phyloP scores from a whole-genome alignment of 1,140 invertebrate genomes.

The Sycobia sp. region DNA sequence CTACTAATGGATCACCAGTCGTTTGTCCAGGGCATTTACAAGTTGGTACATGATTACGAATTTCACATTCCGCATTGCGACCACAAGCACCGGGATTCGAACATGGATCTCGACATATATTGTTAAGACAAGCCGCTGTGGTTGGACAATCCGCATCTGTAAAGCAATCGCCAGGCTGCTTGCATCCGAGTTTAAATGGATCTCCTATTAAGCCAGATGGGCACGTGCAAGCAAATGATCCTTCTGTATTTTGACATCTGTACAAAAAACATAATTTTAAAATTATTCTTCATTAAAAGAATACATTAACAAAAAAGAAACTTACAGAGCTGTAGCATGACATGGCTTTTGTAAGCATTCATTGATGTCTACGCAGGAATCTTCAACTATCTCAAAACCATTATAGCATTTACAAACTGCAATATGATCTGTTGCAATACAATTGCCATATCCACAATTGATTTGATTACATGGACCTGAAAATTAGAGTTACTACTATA shows the following conservation, averaged over 20 bases:
- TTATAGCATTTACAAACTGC: constrained; percentile 74
- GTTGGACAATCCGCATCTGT: constrained; percentile 79
- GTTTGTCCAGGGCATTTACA: constrained; percentile 79
- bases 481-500: constrained; percentile 38
- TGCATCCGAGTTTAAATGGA: constrained; percentile 70
- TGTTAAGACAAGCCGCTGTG: constrained; percentile 76
- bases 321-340: constrained; percentile 73
- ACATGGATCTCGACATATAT: constrained; percentile 82
- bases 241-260: constrained; percentile 76
- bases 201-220: constrained; percentile 81
- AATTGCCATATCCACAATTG: constrained; percentile 76
- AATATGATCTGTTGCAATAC: constrained; percentile 71
- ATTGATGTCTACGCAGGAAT: constrained; percentile 79
- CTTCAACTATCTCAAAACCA: constrained; percentile 72
- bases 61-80: constrained; percentile 74
- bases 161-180: constrained; percentile 79
- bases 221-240: constrained; percentile 77
- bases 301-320: constrained; percentile 12
- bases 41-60: constrained; percentile 69
- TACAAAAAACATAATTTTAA: constrained; percentile 25
- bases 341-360: constrained; percentile 81
- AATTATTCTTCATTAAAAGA: background rate
- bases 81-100: constrained; percentile 71
- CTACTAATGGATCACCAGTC: constrained; percentile 73
- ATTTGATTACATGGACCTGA: constrained; percentile 76